A percentile compares a stretch with the other conserved stretches of the same genome.
Conservation (phyloP, 2,113 vertebrate species). For the Brienomyrus longianalis region DNA sequence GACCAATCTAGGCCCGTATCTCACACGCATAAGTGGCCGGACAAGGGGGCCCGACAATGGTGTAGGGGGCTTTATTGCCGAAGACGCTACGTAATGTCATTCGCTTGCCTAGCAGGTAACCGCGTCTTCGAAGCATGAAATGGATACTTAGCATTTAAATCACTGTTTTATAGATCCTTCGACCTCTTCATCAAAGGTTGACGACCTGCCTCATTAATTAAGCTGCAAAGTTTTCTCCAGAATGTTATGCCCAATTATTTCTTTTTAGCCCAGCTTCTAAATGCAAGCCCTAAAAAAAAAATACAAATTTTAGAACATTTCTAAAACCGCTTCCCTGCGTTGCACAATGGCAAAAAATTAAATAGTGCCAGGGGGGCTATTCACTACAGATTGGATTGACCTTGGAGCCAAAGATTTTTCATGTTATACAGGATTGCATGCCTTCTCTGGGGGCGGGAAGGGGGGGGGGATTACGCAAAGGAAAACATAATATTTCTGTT, state of each 20-base stretch:
- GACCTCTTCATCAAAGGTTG: background rate
- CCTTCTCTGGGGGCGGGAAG: background rate
- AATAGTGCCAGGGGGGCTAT: background rate
- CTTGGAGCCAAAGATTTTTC: background rate
- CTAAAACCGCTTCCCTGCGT: background rate
- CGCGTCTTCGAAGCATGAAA: background rate
- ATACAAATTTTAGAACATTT: background rate
- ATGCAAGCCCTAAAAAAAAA: background rate
- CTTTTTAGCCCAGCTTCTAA: background rate
- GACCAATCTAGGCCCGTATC: constrained; percentile 16
- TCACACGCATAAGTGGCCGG: background rate
- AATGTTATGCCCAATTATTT: background rate
- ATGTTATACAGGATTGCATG: background rate
- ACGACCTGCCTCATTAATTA: background rate
- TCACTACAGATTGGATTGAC: constrained; percentile 7
- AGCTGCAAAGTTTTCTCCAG: background rate
- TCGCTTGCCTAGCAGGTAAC: background rate
- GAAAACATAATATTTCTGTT: constrained; percentile 25
- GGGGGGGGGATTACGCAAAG: background rate
- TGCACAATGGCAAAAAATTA: background rate
- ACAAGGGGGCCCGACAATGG: background rate
- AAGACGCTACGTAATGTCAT: background rate
- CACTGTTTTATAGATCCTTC: background rate
- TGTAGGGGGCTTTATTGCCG: background rate
- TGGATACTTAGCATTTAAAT: constrained; percentile 5